Conservation (phyloP, 1,140 invertebrate species). For the Dendrolimus kikuchii region DNA sequence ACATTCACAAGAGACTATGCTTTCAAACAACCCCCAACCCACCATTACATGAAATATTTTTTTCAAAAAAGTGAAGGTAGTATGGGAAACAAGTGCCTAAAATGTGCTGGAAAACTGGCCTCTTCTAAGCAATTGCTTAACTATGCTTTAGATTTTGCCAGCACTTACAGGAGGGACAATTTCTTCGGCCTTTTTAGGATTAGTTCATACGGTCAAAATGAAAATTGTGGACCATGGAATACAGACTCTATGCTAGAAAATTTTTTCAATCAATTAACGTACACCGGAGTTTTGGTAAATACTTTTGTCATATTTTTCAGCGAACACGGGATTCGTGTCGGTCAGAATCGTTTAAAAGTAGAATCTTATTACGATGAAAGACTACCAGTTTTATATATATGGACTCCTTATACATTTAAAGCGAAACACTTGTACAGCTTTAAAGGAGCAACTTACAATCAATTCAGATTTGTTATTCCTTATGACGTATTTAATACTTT, state of each 20-base stretch:
- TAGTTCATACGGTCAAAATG: conserved; percentile 79
- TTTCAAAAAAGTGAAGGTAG: conserved; percentile 72
- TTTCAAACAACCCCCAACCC: conserved; percentile 73
- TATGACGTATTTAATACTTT: conserved; percentile 82
- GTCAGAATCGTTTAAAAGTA: conserved; percentile 79
- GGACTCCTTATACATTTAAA: conserved; percentile 79
- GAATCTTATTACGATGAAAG: conserved; percentile 88
- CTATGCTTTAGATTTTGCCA: conserved; percentile 76
- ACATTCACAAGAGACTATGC: conserved; percentile 50
- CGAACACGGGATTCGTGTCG: conserved; percentile 91
- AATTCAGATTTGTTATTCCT: conserved; percentile 78
- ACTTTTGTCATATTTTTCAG: conserved; percentile 84
- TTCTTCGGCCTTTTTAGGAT: conserved; percentile 83
- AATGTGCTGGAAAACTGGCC: conserved; percentile 73
- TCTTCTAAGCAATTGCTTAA: conserved; percentile 74
- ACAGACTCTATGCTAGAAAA: conserved; percentile 73
- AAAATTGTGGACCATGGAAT: conserved; percentile 74
- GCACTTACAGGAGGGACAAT: conserved; percentile 71
- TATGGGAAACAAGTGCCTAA: conserved; percentile 39
- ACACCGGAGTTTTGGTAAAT: conserved; percentile 71
- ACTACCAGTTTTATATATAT: conserved; percentile 83
- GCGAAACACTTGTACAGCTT: conserved; percentile 72
- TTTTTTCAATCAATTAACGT: conserved; percentile 72
- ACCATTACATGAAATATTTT: conserved; percentile 83
- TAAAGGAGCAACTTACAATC: conserved; percentile 77